A percentile compares a stretch with the other conserved stretches of the same genome.
These are phyloP conservation scores for Dipodomys stephensi DNA, from an alignment of 2,113 vertebrate genomes.

Conservation along the genomic window DNA sequence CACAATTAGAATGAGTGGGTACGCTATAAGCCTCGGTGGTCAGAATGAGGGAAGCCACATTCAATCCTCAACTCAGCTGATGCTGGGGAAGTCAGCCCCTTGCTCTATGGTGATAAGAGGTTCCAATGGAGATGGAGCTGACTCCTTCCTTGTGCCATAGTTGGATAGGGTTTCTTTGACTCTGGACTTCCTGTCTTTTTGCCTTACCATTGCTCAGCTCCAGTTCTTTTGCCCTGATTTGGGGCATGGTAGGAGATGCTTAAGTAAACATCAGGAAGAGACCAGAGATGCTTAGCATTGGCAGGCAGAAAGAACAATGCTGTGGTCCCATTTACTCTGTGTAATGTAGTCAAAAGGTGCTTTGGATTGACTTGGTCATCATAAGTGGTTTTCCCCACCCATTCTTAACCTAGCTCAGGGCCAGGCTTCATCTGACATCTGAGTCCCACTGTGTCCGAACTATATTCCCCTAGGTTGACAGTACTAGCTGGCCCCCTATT, in stretches of 20 bases:
- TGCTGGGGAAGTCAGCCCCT: too few species aligned
- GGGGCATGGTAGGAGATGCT: accelerated
- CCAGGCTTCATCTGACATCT: neutral
- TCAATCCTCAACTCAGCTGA: neutral
- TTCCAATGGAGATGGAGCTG: neutral
- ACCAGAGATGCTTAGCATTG: neutral
- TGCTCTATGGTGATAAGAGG: neutral
- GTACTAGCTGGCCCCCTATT: neutral
- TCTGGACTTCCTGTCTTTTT: neutral
- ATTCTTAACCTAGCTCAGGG: neutral
- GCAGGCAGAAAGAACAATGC: neutral
- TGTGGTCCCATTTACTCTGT: neutral
- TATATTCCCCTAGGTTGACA: neutral
- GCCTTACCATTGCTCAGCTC: neutral
- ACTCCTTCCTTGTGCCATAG: accelerated
- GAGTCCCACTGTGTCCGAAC: neutral
- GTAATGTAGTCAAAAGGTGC: neutral
- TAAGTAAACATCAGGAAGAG: neutral
- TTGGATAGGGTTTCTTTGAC: neutral
- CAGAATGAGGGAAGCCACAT: neutral
- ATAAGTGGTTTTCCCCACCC: neutral
- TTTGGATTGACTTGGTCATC: neutral
- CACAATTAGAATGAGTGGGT: neutral
- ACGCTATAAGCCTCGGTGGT: neutral
- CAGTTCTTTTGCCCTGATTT: neutral